Evolutionary conservation across 1,140 invertebrate genomes (phyloP), one percentile per base, ranked within the genome.

Genomic region (Oedothorax gibbosus): DNA sequence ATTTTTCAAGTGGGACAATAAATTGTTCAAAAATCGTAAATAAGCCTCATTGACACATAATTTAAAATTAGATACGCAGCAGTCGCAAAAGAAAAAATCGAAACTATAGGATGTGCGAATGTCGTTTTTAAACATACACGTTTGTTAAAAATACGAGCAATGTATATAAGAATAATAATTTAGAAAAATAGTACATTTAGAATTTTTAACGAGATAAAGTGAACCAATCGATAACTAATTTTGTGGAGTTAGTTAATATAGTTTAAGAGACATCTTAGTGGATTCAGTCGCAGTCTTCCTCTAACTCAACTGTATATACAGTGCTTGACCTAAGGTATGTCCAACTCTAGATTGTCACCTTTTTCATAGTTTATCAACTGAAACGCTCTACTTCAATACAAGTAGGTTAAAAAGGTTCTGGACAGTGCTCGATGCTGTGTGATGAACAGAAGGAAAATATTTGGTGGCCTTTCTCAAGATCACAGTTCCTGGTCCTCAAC

Each of bases 401-500:
- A 77, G 56, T 68, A 79, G 77, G 77, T 21, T 20, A 66, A 18
- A 35, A 64, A 71, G 12, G 69, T 82, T 69, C 56, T 73, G 80
- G 56, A 50, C 69, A 82, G 50, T 82, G 80, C 66, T 82, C 68
- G 80, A 73, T 82, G 80, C 72, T 82, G 72, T 65, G 71, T 75
- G 72, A 84, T 56, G 81, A 84, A 75, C 56, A 54, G 53, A 84
- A 66, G 51, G 60, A 84, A 84, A 60, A 84, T 68, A 75, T 66
- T 49, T 66, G 64, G 81, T 84, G 54, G 72, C 81, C 60, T 84
- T 75, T 57, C n/a, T n/a, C 11, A 15, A 66, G 69, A 49, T 76
- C 60, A 60, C 60, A 84, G 64, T 71, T 64, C 81, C 81, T 84
- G 69, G 81, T 73, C 81, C 81, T 84, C 81, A 75, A 51, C 50